phyloP scores from a whole-genome alignment of 2,888 invertebrate species.

The Heliconius sara region DNA sequence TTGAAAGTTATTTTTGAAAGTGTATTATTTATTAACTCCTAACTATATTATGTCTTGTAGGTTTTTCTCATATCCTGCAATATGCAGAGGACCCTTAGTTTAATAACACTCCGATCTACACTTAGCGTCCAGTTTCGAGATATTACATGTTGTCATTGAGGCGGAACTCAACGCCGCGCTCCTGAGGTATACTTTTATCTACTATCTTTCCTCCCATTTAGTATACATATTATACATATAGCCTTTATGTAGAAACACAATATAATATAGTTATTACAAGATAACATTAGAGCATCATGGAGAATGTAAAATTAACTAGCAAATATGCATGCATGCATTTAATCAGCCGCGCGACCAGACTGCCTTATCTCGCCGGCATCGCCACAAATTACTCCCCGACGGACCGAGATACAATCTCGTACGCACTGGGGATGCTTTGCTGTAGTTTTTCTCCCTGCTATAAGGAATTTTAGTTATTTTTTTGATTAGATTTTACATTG shows the following conservation, averaged over 20 bases:
- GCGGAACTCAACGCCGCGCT: not conserved
- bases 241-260: too few relatives aligned
- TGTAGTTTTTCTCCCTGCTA: constrained; percentile 1
- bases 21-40: too few relatives aligned
- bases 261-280: not conserved
- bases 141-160: too few relatives aligned
- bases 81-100: too few relatives aligned
- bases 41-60: too few relatives aligned
- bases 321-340: constrained; percentile 52
- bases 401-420: constrained; percentile 51
- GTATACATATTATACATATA: not conserved
- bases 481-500: not conserved
- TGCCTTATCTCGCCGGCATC: constrained; percentile 62
- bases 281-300: constrained; percentile 29
- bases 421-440: constrained; percentile 44
- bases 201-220: not conserved
- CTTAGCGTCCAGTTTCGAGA: too few relatives aligned
- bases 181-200: too few relatives aligned
- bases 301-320: constrained; percentile 47
- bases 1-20: too few relatives aligned
- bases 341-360: constrained; percentile 51
- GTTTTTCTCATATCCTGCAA: too few relatives aligned
- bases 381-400: constrained; percentile 55
- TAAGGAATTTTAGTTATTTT: not conserved
- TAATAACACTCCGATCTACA: too few relatives aligned